Base-by-base conservation (phyloP, 1,140 invertebrate species). In the Neelides sp. region DNA sequence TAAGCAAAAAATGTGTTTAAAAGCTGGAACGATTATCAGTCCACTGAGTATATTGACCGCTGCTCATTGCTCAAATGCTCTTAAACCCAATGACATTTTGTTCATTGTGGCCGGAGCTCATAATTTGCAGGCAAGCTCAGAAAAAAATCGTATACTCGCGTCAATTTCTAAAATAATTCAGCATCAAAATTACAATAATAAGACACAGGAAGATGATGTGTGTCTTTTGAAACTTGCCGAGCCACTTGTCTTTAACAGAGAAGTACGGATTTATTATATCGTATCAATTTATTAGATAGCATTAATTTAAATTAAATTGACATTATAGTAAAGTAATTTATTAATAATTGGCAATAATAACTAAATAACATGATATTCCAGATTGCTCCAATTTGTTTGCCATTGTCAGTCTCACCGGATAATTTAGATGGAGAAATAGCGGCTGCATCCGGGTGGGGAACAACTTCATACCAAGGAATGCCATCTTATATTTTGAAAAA, bases 1-100 rank as follows among this genome's bases (percentile, higher is more conserved):
- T 0, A 71, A 77, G 55, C 34, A 62, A 15, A 36, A 52, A 2
- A 46, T 53, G 1, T 40, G 35, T 3, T 23, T 44, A 28, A 28
- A 27, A 12, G 23, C 41, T 30, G 19, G 3, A 15, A 54, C 0
- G 52, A 78, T 0, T 74, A 71, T 54, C 85, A 82, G 60, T 68
- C 72, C n/a, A 48, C 64, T 63, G 17, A 78, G 78, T 63, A 70
- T 80, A 1, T 2, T 85, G 2, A 78, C 80, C 0, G 82, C 83
- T 28, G 57, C 52, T 35, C 54, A 55, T 53, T 60, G 61, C 32
- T 50, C 45, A 12, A 48, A 44, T 39, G 42, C 24, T 24, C 4
- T 55, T 39, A 1, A 12, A 7, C 17, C 26, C 4, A 24, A 27
- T 1, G 20, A n/a, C 17, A 13, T 5, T n/a, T 41, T 48, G 23